These are phyloP conservation scores for Drosophila seguyi DNA, from an alignment of 1,140 invertebrate genomes.

Conservation along the genomic window DNA sequence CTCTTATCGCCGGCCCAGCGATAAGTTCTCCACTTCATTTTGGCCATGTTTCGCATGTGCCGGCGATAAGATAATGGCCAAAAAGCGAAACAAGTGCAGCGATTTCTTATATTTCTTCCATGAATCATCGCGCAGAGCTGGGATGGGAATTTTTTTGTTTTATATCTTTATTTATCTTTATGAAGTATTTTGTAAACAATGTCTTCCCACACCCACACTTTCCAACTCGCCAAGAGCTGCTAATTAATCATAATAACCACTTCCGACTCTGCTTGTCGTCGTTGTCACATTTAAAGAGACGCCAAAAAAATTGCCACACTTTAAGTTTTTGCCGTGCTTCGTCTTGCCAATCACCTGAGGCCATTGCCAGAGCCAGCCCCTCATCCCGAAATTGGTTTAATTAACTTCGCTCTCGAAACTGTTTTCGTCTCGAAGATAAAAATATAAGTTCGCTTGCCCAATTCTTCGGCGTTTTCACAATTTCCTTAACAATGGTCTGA, in stretches of 20 bases:
- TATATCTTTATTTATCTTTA: conserved; percentile 13
- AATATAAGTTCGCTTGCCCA: conserved; percentile 60
- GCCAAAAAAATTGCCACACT: conserved; percentile 49
- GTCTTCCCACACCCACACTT: conserved; percentile 23
- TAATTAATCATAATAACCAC: conserved; percentile 69
- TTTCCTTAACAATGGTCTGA: conserved; percentile 62
- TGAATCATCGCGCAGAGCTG: conserved; percentile 20
- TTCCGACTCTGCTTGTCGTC: conserved; percentile 17
- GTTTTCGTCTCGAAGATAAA: conserved; percentile 35
- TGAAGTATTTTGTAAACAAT: conserved; percentile 36
- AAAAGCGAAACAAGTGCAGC: conserved; percentile 38
- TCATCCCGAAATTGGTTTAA: conserved; percentile 50
- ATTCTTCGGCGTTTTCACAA: conserved; percentile 66
- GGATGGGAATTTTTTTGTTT: neutral
- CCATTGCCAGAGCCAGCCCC: neutral
- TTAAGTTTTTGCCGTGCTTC: conserved; percentile 2
- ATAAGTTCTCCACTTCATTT: conserved; percentile 69
- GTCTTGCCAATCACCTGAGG: conserved; percentile 41
- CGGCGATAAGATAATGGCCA: conserved; percentile 63
- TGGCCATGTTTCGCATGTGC: conserved; percentile 51
- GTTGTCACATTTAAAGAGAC: conserved; percentile 26
- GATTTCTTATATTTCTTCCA: conserved; percentile 30
- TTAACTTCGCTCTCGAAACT: conserved; percentile 40
- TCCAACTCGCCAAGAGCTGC: conserved; percentile 21
- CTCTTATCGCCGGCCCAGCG: conserved; percentile 30